Base-by-base conservation (phyloP, 2,113 vertebrate genomes). In the Brienomyrus brachyistius region DNA sequence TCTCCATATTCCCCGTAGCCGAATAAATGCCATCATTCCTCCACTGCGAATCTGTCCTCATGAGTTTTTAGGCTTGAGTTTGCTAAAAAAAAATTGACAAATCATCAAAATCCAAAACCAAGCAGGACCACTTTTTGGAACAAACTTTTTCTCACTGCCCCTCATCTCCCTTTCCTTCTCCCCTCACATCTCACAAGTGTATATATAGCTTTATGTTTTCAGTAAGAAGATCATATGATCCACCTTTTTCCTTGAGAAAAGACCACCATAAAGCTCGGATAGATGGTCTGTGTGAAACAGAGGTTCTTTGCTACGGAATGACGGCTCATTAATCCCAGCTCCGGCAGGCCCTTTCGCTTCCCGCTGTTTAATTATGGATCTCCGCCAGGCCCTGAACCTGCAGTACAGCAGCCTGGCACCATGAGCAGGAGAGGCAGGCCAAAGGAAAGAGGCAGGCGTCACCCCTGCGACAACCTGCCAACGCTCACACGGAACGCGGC, bases 341-440 rank as follows among this genome's bases (percentile, higher is more conserved):
- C 86, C 23, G 8, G 1, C 15, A 47, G 56, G 87, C 56, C 87
- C 35, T 5, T 9, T 88, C 45, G 5, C 11, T 77, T 5, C 17
- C 48, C 19, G 74, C 27, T 89, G 70, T 48, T 89, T 35, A 89
- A 54, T 82, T 77, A 82, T 89, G 74, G 50, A 82, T 82, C 45
- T 51, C 9, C 1, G n/a, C 48, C 70, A 77, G 70, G 47, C 50
- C 70, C 35, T 11, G 66, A 59, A 48, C 89, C 82, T 84, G 82
- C 82, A 84, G 45, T 47, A 84, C 7, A 23, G 19, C 43, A 31
- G 70, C 70, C 70, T 74, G 70, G 70, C 70, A 74, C 70, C 70
- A 35, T 3, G 31, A 74, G 70, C 5, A 4, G 27, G 10, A 74
- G 70, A 66, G 59, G n/a, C 59, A 27, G 10, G 62, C 62, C 56